Base-by-base conservation (phyloP, 2,888 invertebrate species). In the Lasiommata megera region DNA sequence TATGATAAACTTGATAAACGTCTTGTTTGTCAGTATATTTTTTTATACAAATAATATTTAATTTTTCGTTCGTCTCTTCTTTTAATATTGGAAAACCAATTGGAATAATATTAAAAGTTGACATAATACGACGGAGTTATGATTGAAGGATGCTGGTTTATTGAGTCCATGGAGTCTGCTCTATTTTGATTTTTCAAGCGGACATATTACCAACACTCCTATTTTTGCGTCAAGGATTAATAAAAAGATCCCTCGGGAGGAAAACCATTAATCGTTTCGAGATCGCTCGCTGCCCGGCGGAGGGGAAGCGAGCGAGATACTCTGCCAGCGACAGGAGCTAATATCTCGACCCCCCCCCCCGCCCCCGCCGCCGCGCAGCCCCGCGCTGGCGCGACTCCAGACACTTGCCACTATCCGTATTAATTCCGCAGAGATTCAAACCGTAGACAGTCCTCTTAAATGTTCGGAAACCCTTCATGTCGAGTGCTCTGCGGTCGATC, bases 331-430 rank as follows among this genome's bases (percentile, higher is more conserved):
- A 46, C 46, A 46, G 16, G 16, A 31, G 46, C 46, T 46, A 46
- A 46, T 46, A 46, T 31, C 46, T 29, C 29, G 16, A 16, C 0
- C 14, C 23, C 11, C 1, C 23, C 1, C 1, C n/a, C 12, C 8
- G 12, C 5, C 23, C 18, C n/a, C n/a, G 7, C 23, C 0, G n/a
- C 43, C n/a, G 6, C 11, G 1, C 40, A 16, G 14, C 12, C 41
- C n/a, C 31, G 54, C 47, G 55, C 64, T 77, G 77, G 77, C 71
- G 54, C 44, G 40, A 56, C 52, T 68, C 76, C 79, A 76, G 71
- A 57, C 65, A 67, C 60, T 71, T 68, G 46, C 46, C 31, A 46
- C 29, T 46, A 46, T 46, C 31, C 31, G 46, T 46, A 46, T 31
- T 46, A 46, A n/a, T 31, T 29, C 31, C 16, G 16, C 6, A 29